Evolutionary conservation across 2,888 invertebrate species (phyloP).

Genomic region (Bombyx huttoni): DNA sequence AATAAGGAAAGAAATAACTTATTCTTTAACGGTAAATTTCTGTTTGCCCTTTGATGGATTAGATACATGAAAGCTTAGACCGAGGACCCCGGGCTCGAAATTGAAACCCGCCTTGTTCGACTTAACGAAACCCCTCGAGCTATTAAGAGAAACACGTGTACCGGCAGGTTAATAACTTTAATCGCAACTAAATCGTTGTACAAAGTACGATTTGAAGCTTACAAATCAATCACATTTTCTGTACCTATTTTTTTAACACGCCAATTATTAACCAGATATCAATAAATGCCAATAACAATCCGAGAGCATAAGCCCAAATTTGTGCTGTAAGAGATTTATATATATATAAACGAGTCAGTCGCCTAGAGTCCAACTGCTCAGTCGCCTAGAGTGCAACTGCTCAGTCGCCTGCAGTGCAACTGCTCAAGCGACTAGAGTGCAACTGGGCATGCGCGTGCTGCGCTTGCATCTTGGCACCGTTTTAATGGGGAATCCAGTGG

Average conservation of each 20-base stretch:
- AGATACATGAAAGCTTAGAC: neutral
- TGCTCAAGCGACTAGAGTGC: no score
- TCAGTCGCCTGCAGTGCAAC: no score
- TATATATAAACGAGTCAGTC: no score
- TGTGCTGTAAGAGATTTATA: no score
- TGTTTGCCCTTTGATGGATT: neutral
- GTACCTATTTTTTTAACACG: no score
- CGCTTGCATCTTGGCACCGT: conserved; percentile 5
- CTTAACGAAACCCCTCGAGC: neutral
- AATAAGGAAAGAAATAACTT: neutral
- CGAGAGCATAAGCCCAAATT: no score
- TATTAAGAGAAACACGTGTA: neutral
- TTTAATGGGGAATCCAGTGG: conserved; percentile 7
- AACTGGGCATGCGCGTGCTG: neutral
- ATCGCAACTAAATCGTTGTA: neutral
- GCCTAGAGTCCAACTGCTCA: no score
- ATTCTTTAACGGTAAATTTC: neutral
- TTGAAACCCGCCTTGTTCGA: neutral
- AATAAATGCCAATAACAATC: no score
- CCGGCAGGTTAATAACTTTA: neutral
- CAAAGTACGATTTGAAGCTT: no score
- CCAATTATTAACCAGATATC: no score
- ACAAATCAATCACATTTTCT: no score
- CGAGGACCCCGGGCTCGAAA: neutral
- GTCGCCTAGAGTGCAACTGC: no score